Percentiles rank a stretch among this genome's conserved stretches.
Conservation (phyloP, 2,888 invertebrate species). For the Plutella xylostella region DNA sequence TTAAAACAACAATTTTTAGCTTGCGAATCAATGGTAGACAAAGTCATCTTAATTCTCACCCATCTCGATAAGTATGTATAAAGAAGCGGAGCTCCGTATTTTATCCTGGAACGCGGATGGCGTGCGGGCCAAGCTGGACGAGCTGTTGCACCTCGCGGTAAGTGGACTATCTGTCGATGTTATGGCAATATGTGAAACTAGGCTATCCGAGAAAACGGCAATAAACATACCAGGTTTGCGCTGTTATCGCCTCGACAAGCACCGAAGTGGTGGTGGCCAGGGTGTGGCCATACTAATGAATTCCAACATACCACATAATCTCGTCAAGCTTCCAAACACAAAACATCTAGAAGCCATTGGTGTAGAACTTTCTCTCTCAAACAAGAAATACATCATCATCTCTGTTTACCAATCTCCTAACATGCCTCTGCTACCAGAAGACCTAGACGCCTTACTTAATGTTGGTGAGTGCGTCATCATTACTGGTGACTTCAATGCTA, state of each 20-base stretch:
- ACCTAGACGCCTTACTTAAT: background rate
- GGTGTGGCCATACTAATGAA: slow-evolving; percentile 1
- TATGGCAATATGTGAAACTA: background rate
- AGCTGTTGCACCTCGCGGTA: background rate
- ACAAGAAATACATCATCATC: background rate
- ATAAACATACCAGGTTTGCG: background rate
- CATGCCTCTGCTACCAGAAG: background rate
- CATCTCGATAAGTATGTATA: background rate
- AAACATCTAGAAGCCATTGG: background rate
- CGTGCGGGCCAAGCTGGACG: background rate
- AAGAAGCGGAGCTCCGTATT: background rate
- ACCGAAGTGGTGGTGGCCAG: background rate
- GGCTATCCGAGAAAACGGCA: background rate
- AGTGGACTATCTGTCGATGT: background rate
- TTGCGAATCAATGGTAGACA: background rate
- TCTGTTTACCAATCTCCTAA: background rate
- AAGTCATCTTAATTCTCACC: background rate
- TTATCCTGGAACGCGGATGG: background rate
- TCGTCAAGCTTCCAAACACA: background rate
- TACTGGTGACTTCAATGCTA: background rate
- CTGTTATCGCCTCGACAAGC: background rate
- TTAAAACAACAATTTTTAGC: background rate
- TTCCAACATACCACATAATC: background rate
- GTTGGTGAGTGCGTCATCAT: background rate
- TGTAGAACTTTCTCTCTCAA: background rate